Evolutionary conservation across 2,888 invertebrate genomes (phyloP).

Genomic region (Polia nebulosa): DNA sequence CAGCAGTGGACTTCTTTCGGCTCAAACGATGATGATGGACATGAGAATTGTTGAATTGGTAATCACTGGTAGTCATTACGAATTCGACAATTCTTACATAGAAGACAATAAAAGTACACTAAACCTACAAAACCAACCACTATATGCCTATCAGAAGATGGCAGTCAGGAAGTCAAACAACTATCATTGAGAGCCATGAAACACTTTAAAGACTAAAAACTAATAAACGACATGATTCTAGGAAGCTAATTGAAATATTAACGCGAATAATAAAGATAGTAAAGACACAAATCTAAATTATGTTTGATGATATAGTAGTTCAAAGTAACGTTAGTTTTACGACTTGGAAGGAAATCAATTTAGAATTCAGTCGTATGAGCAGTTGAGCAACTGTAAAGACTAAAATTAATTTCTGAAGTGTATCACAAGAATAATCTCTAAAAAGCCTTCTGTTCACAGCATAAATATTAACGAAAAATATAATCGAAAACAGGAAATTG

Average conservation of each 20-base stretch:
- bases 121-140: constrained; percentile 5
- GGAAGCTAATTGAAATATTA: constrained; percentile 43
- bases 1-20: no score
- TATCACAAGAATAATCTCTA: not conserved
- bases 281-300: constrained; percentile 38
- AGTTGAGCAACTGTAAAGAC: constrained; percentile 11
- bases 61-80: not conserved
- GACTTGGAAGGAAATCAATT: constrained; percentile 23
- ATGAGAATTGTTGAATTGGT: no score
- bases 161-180: no score
- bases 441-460: not conserved
- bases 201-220: not conserved
- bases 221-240: constrained; percentile 25
- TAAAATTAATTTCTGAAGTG: not conserved
- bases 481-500: not conserved
- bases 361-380: not conserved
- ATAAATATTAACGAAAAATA: not conserved
- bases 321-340: constrained; percentile 35
- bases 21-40: no score
- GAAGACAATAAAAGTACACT: constrained; percentile 1
- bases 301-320: constrained; percentile 39
- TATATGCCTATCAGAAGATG: no score
- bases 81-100: constrained; percentile 9
- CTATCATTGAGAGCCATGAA: constrained; percentile 1
- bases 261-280: constrained; percentile 34